Percentiles rank a stretch among this genome's conserved stretches.
phyloP scores from a whole-genome alignment of 2,797 vertebrate genomes.

The Schizothorax lantsangensis region DNA sequence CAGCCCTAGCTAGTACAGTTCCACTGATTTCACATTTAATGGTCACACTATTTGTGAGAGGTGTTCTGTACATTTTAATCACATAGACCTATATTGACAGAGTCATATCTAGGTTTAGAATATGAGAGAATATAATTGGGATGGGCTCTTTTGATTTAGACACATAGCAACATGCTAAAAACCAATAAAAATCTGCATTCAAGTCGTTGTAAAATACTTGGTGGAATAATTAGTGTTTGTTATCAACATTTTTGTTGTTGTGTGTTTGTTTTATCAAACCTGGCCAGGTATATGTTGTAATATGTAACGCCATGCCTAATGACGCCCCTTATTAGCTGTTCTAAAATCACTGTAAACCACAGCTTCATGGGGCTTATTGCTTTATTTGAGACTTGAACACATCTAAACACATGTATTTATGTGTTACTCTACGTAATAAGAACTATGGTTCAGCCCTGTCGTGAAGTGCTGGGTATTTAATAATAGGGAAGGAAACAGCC shows the following conservation, averaged over 20 bases:
- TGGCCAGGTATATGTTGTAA: background rate
- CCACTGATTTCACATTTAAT: background rate
- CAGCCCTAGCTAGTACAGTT: background rate
- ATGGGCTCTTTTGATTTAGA: background rate
- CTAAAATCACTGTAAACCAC: slow-evolving; percentile 19
- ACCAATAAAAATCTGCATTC: background rate
- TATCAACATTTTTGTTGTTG: background rate
- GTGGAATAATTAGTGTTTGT: background rate
- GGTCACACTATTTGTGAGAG: background rate
- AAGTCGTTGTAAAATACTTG: background rate
- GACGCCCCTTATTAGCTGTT: background rate
- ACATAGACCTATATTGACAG: background rate
- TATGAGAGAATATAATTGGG: background rate
- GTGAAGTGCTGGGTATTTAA: slow-evolving; percentile 55
- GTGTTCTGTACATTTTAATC: background rate
- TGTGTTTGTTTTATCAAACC: background rate
- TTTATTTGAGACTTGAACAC: slow-evolving; percentile 19
- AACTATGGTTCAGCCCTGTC: slow-evolving; percentile 37
- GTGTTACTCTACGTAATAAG: slow-evolving; percentile 50
- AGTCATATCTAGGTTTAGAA: background rate
- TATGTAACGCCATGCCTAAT: background rate
- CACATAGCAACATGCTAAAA: background rate
- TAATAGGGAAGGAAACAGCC: slow-evolving; percentile 53
- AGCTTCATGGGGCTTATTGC: background rate
- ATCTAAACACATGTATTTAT: slow-evolving; percentile 24